Conservation (phyloP, 2,113 vertebrate genomes). For the Dipodomys ordii region DNA sequence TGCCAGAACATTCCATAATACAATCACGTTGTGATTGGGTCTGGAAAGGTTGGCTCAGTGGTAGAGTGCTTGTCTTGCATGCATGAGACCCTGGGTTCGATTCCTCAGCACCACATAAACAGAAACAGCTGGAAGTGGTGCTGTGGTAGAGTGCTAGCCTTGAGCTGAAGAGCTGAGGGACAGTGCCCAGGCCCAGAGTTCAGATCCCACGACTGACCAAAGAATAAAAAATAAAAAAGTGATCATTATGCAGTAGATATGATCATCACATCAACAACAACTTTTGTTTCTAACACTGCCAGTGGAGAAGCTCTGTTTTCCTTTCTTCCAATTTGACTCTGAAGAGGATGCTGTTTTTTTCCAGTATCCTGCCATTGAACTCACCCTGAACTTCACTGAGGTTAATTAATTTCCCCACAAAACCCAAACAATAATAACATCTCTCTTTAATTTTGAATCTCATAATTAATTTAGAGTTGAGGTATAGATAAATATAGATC, state of each 20-base stretch:
- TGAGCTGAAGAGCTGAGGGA: too few species aligned
- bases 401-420: background rate
- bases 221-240: background rate
- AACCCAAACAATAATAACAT: background rate
- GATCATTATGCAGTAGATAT: background rate
- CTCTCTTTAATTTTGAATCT: background rate
- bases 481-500: too few species aligned
- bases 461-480: background rate
- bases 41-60: too few species aligned
- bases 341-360: background rate
- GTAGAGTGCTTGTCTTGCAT: too few species aligned
- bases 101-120: too few species aligned
- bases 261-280: background rate
- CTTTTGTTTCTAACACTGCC: background rate
- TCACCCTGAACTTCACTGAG: background rate
- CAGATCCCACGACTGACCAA: too few species aligned
- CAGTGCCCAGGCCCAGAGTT: too few species aligned
- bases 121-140: too few species aligned
- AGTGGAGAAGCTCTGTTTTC: background rate
- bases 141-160: too few species aligned
- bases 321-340: background rate
- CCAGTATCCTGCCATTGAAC: background rate
- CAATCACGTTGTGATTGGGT: background rate
- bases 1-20: constrained; percentile 34
- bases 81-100: too few species aligned